A percentile compares a stretch with the other conserved stretches of the same genome.
phyloP scores from a whole-genome alignment of 2,888 invertebrate genomes.

The Sminthurides aquaticus region DNA sequence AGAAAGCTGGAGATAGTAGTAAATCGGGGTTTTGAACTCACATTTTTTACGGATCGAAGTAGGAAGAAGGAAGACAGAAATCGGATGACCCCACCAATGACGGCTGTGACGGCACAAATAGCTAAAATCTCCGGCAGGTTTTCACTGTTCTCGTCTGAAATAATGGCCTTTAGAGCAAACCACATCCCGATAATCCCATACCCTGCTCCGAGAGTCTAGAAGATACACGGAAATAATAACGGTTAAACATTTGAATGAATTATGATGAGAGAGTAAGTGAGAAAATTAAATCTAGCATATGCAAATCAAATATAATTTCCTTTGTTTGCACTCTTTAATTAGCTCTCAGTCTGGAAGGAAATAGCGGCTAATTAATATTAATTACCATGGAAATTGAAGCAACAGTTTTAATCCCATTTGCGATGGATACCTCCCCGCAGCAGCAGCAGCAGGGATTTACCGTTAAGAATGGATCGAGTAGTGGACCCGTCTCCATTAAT shows the following conservation, averaged over 20 bases:
- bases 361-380: background rate
- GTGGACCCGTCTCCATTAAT: conserved; percentile 36
- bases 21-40: conserved; percentile 15
- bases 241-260: no score
- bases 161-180: conserved; percentile 43
- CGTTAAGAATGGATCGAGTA: conserved; percentile 42
- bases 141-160: conserved; percentile 29
- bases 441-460: conserved; percentile 43
- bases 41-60: conserved; percentile 41
- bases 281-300: no score
- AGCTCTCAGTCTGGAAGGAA: no score
- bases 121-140: conserved; percentile 41
- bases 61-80: conserved; percentile 42
- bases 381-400: conserved; percentile 42
- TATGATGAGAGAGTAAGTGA: no score
- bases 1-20: background rate
- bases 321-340: no score
- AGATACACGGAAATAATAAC: conserved; percentile 1
- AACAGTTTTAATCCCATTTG: conserved; percentile 41
- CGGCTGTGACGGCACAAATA: conserved; percentile 40
- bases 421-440: conserved; percentile 40
- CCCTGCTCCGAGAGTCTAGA: conserved; percentile 37
- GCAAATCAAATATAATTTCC: no score
- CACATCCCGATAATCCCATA: conserved; percentile 42
- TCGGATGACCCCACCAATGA: conserved; percentile 41